These are phyloP conservation scores for Eristalis arbustorum DNA, from an alignment of 2,888 invertebrate species.

Conservation along the genomic window DNA sequence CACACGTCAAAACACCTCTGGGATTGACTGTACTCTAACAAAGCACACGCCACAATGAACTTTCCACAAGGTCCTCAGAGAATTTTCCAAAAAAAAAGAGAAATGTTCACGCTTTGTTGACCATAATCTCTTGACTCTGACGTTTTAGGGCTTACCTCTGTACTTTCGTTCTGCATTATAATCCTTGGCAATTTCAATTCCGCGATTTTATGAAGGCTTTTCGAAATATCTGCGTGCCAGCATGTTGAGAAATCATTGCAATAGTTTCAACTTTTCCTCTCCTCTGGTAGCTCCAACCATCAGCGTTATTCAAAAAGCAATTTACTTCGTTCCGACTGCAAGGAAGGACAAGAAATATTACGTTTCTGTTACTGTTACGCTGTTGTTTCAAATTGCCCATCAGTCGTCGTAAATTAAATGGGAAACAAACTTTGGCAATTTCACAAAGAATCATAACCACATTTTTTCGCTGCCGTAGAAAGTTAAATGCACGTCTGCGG, in stretches of 20 bases:
- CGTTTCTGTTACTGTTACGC: neutral
- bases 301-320: too few species aligned
- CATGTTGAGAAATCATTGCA: too few species aligned
- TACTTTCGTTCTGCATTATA: too few species aligned
- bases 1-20: neutral
- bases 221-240: neutral
- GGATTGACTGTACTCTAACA: neutral
- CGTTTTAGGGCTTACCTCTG: neutral
- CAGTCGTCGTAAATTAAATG: constrained; percentile 44
- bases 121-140: neutral
- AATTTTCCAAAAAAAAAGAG: neutral
- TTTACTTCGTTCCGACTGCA: too few species aligned
- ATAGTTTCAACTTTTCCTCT: too few species aligned
- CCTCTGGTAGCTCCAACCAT: too few species aligned
- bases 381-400: constrained; percentile 36
- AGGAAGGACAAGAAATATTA: too few species aligned
- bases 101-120: neutral
- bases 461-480: neutral
- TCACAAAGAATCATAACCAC: constrained; percentile 29
- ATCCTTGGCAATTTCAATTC: too few species aligned
- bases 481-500: neutral
- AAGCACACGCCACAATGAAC: too few species aligned
- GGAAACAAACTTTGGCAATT: constrained; percentile 51
- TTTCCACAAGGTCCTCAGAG: too few species aligned
- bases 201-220: neutral